Base-by-base conservation (phyloP, 2,888 invertebrate genomes). In the Erynnis tages region DNA sequence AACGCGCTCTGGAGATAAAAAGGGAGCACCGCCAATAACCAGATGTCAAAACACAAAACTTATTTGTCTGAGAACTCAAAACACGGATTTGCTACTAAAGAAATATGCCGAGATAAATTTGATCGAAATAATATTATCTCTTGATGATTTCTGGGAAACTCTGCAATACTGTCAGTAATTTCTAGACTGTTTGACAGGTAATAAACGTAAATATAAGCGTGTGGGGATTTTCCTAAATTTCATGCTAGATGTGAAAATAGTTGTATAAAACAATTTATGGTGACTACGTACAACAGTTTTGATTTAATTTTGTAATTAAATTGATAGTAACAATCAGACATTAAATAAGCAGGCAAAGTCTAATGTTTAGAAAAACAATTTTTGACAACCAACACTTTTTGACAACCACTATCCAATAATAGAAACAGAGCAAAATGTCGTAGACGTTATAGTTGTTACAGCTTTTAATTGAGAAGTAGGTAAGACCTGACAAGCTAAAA, bases 31-130 rank as follows among this genome's bases (percentile, higher is more conserved):
- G 40, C 40, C 19, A 23, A 21, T 49, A 32, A 10, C 13, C 16
- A 2, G 14, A 40, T 40, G 48, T 40, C 48, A 40, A 40, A 49
- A 40, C 47, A 48, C 32, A 25, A 49, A 49, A 49, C 32, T 48
- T 49, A 41, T 49, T 49, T 49, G 49, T 49, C 41, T 49, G 48
- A 21, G 32, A 41, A 34, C 49, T 49, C 41, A 49, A 32, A 49
- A 34, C 41, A 49, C 25, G 34, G 41, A 49, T 49, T 49, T 49
- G 11, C 32, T 16, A 34, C 17, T 30, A n/a, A 49, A 41, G 34
- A 49, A 41, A 41, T 41, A 49, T 41, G 27, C 41, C 17, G 25
- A 25, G 48, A 49, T 41, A 30, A 17, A 47, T 48, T 38, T 41
- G 25, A 34, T 25, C 40, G 17, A 32, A 40, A 38, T 32, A 49